Percentiles rank a stretch among this genome's conserved stretches.
Conservation (phyloP, 2,888 invertebrate genomes). For the Epinotia demarniana region DNA sequence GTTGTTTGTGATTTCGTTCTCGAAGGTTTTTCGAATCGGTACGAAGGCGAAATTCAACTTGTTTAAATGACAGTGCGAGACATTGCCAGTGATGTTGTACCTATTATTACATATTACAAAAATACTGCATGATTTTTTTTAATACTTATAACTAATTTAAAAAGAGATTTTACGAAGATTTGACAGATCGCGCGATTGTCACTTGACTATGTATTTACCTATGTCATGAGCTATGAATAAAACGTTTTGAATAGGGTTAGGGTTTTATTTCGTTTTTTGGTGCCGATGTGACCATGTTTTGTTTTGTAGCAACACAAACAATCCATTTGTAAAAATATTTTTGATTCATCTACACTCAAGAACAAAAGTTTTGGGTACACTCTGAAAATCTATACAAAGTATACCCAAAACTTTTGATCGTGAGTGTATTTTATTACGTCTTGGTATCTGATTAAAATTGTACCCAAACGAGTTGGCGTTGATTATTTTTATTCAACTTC, state of each 20-base stretch:
- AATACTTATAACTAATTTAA: too few species aligned
- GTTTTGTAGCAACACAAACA: constrained; percentile 5
- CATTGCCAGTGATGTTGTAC: not conserved
- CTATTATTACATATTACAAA: too few species aligned
- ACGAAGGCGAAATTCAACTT: not conserved
- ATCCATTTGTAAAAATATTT: not conserved
- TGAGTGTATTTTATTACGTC: too few species aligned
- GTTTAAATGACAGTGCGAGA: not conserved
- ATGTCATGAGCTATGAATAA: not conserved
- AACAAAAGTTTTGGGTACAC: too few species aligned
- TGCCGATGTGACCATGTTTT: not conserved
- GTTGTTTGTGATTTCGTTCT: constrained; percentile 58
- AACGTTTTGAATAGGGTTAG: not conserved
- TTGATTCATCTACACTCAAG: not conserved
- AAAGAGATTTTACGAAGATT: too few species aligned
- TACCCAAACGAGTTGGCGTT: too few species aligned
- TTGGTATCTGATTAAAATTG: too few species aligned
- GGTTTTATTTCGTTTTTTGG: not conserved
- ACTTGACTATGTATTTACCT: too few species aligned
- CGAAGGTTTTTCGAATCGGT: constrained; percentile 27
- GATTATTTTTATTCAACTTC: too few species aligned
- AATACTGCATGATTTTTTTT: too few species aligned
- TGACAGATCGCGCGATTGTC: not conserved
- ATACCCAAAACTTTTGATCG: too few species aligned
- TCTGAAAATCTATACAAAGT: too few species aligned